Conservation (phyloP, 2,113 vertebrate species). For the Geococcyx californianus region DNA sequence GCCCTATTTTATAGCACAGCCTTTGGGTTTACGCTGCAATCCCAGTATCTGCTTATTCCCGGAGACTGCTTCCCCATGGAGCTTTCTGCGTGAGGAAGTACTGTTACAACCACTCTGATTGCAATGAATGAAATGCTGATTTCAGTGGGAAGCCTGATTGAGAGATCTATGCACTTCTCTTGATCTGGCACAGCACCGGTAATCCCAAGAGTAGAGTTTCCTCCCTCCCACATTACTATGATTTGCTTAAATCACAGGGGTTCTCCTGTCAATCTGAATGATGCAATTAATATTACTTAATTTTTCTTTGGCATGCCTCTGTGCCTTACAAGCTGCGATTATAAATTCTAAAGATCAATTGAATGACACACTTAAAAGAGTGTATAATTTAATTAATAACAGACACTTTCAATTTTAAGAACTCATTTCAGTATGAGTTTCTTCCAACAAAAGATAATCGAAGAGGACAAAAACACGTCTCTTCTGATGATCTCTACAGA, state of each 20-base stretch:
- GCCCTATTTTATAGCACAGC: not conserved
- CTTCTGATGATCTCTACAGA: not conserved
- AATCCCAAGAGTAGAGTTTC: not conserved
- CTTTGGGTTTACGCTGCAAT: not conserved
- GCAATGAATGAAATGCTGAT: too few species aligned
- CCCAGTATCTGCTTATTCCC: not conserved
- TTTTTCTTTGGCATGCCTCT: not conserved
- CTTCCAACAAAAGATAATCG: not conserved
- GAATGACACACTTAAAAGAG: not conserved
- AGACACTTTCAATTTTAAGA: not conserved
- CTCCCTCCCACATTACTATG: not conserved
- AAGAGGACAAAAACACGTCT: not conserved
- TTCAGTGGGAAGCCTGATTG: not conserved
- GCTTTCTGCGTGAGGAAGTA: not conserved
- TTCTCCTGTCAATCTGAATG: not conserved
- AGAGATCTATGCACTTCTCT: not conserved
- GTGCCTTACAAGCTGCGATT: not conserved
- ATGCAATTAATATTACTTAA: not conserved
- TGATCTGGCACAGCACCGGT: not conserved
- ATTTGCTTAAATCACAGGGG: not conserved
- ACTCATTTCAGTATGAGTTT: not conserved
- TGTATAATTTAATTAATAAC: not conserved
- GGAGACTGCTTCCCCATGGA: not conserved
- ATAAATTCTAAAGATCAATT: not conserved
- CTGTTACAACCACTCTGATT: rapidly evolving